Percentiles rank a stretch among this genome's conserved stretches.
Conservation (phyloP, 2,113 vertebrate species). For the Ophiodon elongatus region DNA sequence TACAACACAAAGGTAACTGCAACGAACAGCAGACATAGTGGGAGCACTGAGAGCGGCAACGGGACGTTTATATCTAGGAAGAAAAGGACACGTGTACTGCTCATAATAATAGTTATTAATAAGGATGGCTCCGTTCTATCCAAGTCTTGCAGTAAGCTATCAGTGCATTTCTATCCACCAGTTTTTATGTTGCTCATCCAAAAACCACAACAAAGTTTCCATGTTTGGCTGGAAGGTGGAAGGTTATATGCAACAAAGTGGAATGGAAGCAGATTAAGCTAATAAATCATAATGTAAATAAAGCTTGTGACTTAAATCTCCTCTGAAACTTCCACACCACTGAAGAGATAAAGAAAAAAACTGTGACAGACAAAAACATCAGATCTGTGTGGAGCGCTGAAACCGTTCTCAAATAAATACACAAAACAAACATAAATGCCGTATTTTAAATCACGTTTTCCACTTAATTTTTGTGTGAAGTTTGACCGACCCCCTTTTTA, state of each 20-base stretch:
- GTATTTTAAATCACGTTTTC: neutral
- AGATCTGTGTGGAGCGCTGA: neutral
- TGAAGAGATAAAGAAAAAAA: neutral
- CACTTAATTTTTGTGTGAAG: neutral
- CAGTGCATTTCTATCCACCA: neutral
- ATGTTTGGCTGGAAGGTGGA: neutral
- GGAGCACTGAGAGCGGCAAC: neutral
- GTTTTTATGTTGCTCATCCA: neutral
- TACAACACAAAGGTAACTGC: neutral
- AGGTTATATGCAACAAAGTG: neutral
- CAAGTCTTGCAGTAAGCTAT: no score
- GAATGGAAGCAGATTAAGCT: neutral
- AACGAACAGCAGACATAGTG: neutral
- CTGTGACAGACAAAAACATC: no score
- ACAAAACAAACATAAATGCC: neutral
- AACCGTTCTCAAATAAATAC: neutral
- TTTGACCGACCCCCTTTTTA: neutral
- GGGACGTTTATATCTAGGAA: no score
- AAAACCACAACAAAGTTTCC: neutral
- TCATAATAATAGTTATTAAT: neutral
- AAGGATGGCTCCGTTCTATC: neutral
- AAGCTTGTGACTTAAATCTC: neutral
- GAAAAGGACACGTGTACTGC: neutral
- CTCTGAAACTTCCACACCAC: neutral
- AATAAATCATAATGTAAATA: neutral